Evolutionary conservation across 2,113 vertebrate genomes (phyloP).

Genomic region (Gambusia holbrooki): DNA sequence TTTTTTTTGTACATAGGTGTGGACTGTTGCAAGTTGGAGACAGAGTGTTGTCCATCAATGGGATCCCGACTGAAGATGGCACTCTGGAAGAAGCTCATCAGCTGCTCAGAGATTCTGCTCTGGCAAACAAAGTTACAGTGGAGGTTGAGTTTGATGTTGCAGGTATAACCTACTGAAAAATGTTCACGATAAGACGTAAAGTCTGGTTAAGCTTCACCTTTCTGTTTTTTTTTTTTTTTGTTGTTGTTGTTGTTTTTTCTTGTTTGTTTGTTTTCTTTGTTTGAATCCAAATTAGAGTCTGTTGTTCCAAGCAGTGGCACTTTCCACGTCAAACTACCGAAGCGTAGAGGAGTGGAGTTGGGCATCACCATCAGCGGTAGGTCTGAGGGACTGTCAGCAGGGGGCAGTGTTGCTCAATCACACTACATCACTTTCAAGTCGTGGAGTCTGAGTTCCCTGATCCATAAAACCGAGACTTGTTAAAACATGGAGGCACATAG

Average conservation of each 20-base stretch:
- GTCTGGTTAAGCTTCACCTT: neutral
- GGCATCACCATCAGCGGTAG: slow-evolving; percentile 98
- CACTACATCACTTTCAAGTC: neutral
- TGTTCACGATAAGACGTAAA: neutral
- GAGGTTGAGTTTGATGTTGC: slow-evolving; percentile 96
- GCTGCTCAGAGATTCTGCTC: slow-evolving; percentile 91
- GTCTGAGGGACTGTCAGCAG: slow-evolving; percentile 70
- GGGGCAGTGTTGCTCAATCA: slow-evolving; percentile 53
- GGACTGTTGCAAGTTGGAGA: slow-evolving; percentile 95
- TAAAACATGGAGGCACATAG: slow-evolving; percentile 32
- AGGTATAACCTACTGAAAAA: slow-evolving; percentile 63
- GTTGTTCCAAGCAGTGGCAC: slow-evolving; percentile 98
- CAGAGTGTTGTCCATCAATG: slow-evolving; percentile 91
- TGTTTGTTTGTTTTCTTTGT: neutral
- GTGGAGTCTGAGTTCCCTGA: slow-evolving; percentile 49
- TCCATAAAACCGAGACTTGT: slow-evolving; percentile 44
- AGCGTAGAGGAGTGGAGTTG: slow-evolving; percentile 94
- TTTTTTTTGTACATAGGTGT: slow-evolving; percentile 81
- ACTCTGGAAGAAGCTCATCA: slow-evolving; percentile 97
- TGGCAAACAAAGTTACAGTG: slow-evolving; percentile 89
- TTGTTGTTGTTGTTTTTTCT: no score
- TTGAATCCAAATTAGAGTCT: slow-evolving; percentile 81
- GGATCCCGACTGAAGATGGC: slow-evolving; percentile 92
- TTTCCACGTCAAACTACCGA: slow-evolving; percentile 96
- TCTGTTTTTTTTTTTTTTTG: neutral